These are phyloP conservation scores for Aptenodytes forsteri DNA, from an alignment of 2,113 vertebrate species.

Conservation along the genomic window DNA sequence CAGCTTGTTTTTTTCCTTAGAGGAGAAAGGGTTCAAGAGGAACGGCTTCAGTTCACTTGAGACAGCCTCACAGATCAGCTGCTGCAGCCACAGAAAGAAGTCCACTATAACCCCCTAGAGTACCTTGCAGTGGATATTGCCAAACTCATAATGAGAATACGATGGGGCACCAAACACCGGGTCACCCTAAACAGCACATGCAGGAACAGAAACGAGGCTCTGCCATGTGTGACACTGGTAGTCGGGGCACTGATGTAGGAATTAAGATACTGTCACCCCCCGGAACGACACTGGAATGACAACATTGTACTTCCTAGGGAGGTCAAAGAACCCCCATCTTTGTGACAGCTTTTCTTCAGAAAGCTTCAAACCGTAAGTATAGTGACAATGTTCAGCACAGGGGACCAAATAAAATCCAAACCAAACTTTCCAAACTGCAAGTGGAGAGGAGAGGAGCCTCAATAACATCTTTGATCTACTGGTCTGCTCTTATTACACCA, in stretches of 20 bases:
- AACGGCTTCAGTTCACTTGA: neutral
- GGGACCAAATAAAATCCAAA: neutral
- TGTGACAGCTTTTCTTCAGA: neutral
- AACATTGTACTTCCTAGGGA: neutral
- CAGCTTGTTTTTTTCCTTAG: neutral
- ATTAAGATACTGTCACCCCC: neutral
- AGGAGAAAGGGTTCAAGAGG: neutral
- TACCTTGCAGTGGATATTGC: neutral
- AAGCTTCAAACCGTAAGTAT: neutral
- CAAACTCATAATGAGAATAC: neutral
- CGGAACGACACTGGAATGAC: neutral
- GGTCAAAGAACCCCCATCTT: neutral
- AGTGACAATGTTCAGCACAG: neutral
- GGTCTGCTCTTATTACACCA: neutral
- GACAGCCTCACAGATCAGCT: neutral
- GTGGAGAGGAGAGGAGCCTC: neutral
- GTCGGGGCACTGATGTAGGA: rapidly evolving
- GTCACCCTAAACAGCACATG: neutral
- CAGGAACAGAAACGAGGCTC: neutral
- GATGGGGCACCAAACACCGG: neutral
- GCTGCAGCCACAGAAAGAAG: neutral
- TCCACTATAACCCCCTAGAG: neutral
- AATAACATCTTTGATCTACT: neutral
- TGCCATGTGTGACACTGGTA: neutral
- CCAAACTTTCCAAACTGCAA: neutral